Evolutionary conservation across 2,888 invertebrate genomes (phyloP).

Genomic region (Drosophila acutilabella): DNA sequence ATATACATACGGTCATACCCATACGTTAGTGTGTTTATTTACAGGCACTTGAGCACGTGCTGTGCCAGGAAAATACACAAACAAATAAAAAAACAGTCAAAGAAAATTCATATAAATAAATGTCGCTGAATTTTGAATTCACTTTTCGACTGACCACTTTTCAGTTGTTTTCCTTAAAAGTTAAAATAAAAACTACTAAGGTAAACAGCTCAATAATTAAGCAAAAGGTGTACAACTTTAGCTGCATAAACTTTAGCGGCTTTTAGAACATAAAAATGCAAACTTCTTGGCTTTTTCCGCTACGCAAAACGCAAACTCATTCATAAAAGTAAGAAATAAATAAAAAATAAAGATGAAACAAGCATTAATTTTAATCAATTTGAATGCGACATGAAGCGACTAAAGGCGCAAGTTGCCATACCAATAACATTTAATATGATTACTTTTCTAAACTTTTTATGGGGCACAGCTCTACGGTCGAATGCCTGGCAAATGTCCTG

Average conservation of each 20-base stretch:
- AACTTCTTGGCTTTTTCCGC: constrained; percentile 9
- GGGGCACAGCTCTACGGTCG: constrained; percentile 43
- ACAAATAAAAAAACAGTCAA: constrained; percentile 18
- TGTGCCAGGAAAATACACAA: constrained; percentile 55
- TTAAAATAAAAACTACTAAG: background rate
- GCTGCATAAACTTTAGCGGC: background rate
- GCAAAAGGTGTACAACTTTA: background rate
- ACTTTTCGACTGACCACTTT: constrained; percentile 37
- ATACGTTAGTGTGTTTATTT: constrained; percentile 42
- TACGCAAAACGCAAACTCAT: constrained; percentile 11
- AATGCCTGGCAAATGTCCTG: constrained; percentile 27
- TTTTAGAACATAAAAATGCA: background rate
- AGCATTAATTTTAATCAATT: constrained; percentile 70
- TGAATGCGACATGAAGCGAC: constrained; percentile 36
- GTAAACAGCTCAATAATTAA: background rate
- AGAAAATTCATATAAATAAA: constrained; percentile 46
- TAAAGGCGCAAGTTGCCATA: constrained; percentile 56
- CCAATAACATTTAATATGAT: constrained; percentile 79
- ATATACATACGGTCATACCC: constrained; percentile 4
- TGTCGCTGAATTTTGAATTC: constrained; percentile 46
- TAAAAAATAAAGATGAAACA: constrained; percentile 9
- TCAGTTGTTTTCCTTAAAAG: too few relatives aligned
- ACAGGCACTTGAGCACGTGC: constrained; percentile 79
- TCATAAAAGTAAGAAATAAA: constrained; percentile 4
- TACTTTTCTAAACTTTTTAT: constrained; percentile 80